Evolutionary conservation across 2,888 invertebrate species (phyloP), one percentile per base, ranked within the genome.

Genomic region (Drosophila tanythrix): DNA sequence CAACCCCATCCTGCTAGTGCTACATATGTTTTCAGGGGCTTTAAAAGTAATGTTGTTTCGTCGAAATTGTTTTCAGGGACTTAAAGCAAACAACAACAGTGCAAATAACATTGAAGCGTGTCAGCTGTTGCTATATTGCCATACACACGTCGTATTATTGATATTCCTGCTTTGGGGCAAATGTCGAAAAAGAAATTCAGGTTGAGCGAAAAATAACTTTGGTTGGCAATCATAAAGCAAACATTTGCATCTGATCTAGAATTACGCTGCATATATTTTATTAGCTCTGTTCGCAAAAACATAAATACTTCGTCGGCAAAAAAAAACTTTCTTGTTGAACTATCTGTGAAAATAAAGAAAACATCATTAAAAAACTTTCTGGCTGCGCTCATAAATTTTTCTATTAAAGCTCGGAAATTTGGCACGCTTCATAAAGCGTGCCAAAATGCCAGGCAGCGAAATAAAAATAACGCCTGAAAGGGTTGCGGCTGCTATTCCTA

Each of bases 11-110:
- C 46, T 59, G 40, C 72, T 78, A 87, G 84, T 79, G 84, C 68
- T 83, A 84, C 84, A 84, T 82, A 77, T 85, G 84, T 83, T 87
- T 61, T 57, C 59, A 38, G 62, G 69, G 67, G 80, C 84, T 89
- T 83, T 81, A 79, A 81, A 81, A 64, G 79, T 73, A 83, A 87
- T 89, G 55, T 69, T 81, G 51, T 73, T 74, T 66, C 67, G 53
- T 43, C 21, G 52, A 77, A 83, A 88, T 82, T 88, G 86, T 85
- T 85, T 77, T 36, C 13, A 57, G 61, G 31, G 60, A 53, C 67
- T 83, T 87, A 59, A 81, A 78, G 62, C 50, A 74, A 84, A 68
- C 76, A 78, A 60, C 62, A 60, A 56, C 25, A 55, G 35, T 36
- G 38, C 46, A 46, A 46, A 46, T 15, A 38, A 13, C 51, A 56